A percentile compares a stretch with the other conserved stretches of the same genome.
These are phyloP conservation scores for Pseudochirops corinnae DNA, from an alignment of 2,797 vertebrate species.

Conservation along the genomic window DNA sequence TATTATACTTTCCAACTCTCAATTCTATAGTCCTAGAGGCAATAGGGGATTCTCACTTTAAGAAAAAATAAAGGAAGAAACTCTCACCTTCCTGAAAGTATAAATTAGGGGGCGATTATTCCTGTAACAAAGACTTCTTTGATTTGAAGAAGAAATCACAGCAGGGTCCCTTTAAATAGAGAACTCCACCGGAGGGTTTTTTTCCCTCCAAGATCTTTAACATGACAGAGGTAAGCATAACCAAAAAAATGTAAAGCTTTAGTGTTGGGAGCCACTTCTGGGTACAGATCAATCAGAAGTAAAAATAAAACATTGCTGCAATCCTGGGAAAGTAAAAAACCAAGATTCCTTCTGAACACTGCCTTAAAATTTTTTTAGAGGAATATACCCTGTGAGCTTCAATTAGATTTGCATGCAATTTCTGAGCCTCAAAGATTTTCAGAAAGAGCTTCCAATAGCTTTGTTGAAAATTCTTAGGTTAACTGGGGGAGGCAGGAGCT, in stretches of 20 bases:
- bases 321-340: neutral
- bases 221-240: neutral
- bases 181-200: neutral
- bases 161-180: neutral
- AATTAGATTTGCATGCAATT: neutral
- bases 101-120: neutral
- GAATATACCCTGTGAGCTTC: neutral
- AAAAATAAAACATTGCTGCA: neutral
- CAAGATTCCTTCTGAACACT: neutral
- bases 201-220: neutral
- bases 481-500: neutral
- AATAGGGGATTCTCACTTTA: neutral
- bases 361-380: neutral
- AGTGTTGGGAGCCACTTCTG: neutral
- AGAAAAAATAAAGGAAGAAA: constrained; percentile 34
- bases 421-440: neutral
- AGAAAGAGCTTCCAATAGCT: neutral
- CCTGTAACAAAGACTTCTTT: neutral
- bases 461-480: neutral
- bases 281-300: neutral
- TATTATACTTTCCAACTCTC: neutral
- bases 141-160: neutral
- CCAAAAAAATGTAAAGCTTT: neutral
- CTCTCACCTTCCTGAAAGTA: neutral
- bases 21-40: neutral